Evolutionary conservation across 1,140 invertebrate genomes (phyloP).

Genomic region (Drosophila ercepeae): DNA sequence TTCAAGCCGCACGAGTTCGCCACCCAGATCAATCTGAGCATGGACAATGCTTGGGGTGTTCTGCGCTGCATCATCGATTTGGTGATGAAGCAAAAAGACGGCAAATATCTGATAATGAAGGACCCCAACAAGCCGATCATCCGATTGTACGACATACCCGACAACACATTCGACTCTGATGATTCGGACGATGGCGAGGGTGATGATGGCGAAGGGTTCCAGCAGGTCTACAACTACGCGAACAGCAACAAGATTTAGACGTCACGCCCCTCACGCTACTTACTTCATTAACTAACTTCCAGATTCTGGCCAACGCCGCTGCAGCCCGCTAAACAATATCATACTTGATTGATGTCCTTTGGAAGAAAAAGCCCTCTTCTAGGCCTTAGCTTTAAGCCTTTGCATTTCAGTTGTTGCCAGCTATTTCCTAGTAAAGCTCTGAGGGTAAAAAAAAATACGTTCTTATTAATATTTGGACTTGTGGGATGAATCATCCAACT

Average conservation of each 20-base stretch:
- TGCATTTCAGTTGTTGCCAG: constrained; percentile 54
- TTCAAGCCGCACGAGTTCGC: constrained; percentile 99
- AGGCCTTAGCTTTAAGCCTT: constrained; percentile 42
- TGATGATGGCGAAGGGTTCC: constrained; percentile 87
- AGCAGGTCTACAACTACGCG: constrained; percentile 79
- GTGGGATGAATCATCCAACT: background rate
- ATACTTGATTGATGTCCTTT: constrained; percentile 46
- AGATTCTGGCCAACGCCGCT: constrained; percentile 14
- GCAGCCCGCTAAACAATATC: constrained; percentile 57
- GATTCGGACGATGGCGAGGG: constrained; percentile 93
- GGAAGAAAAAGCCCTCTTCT: constrained; percentile 24
- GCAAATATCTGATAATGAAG: constrained; percentile 99
- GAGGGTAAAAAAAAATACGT: constrained; percentile 3
- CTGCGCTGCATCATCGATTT: constrained; percentile 99
- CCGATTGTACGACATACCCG: constrained; percentile 97
- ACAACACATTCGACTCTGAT: constrained; percentile 99
- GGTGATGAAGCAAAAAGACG: constrained; percentile 98
- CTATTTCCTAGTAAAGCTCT: constrained; percentile 58
- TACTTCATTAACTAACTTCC: constrained; percentile 8
- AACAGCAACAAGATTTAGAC: constrained; percentile 73
- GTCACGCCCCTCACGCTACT: background rate
- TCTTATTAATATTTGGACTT: background rate
- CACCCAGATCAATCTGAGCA: constrained; percentile 98
- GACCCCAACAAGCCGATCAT: constrained; percentile 99
- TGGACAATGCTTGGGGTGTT: constrained; percentile 99